Percentiles rank a stretch among this genome's conserved stretches.
Conservation (phyloP, 2,888 invertebrate genomes). For the Chrysolina haemoptera region DNA sequence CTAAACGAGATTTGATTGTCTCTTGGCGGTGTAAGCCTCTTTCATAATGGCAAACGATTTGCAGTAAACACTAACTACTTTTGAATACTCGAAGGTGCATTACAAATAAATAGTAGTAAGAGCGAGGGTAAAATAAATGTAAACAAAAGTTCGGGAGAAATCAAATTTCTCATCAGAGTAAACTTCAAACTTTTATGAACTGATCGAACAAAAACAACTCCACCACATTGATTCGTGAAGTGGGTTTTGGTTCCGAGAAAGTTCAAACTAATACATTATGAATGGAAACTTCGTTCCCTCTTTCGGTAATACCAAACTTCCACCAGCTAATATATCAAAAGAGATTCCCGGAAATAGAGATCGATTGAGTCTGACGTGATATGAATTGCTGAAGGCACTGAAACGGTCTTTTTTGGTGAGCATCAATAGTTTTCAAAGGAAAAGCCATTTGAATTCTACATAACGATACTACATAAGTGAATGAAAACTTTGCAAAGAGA, state of each 20-base stretch:
- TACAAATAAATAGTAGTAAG: too few relatives aligned
- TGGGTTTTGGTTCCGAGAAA: not conserved
- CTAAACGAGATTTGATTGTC: too few relatives aligned
- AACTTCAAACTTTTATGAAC: not conserved
- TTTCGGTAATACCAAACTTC: not conserved
- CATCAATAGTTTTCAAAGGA: not conserved
- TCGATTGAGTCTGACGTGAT: not conserved
- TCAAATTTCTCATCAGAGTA: too few relatives aligned
- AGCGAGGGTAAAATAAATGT: too few relatives aligned
- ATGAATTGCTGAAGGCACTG: not conserved
- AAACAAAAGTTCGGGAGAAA: too few relatives aligned
- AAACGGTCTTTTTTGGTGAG: not conserved
- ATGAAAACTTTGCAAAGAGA: not conserved
- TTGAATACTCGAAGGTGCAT: too few relatives aligned
- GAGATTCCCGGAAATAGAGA: not conserved
- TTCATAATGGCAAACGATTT: too few relatives aligned
- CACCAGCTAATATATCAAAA: not conserved
- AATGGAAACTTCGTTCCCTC: not conserved
- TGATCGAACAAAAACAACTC: not conserved
- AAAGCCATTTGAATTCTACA: not conserved
- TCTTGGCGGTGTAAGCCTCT: too few relatives aligned
- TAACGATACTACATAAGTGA: not conserved
- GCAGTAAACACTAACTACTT: too few relatives aligned
- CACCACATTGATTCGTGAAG: not conserved
- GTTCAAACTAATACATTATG: not conserved